phyloP scores from a whole-genome alignment of 2,797 vertebrate species.

The Aeoliscus strigatus region DNA sequence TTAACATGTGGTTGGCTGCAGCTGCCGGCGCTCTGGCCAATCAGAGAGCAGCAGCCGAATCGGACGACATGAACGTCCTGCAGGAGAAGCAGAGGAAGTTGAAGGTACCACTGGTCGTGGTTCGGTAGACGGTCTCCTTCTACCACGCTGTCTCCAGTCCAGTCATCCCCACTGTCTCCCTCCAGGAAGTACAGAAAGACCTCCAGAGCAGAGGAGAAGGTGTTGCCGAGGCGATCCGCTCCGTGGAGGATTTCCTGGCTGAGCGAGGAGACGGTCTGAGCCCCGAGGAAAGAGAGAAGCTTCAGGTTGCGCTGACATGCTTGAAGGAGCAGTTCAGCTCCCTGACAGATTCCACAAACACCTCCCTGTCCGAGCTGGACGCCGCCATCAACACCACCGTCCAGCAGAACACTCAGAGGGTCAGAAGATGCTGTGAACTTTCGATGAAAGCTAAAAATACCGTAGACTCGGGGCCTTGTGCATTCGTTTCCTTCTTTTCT shows the following conservation, averaged over 20 bases:
- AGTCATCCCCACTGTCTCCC: no score
- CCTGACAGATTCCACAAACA: slow-evolving; percentile 75
- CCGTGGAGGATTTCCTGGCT: slow-evolving; percentile 85
- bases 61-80: slow-evolving; percentile 76
- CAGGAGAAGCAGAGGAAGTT: slow-evolving; percentile 82
- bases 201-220: slow-evolving; percentile 77
- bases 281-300: slow-evolving; percentile 73
- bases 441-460: no score
- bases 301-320: slow-evolving; percentile 71
- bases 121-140: no score
- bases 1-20: slow-evolving; percentile 82
- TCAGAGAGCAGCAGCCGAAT: slow-evolving; percentile 67
- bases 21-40: slow-evolving; percentile 75
- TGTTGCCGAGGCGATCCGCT: slow-evolving; percentile 79
- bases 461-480: neutral
- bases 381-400: slow-evolving; percentile 80
- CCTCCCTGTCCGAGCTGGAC: slow-evolving; percentile 81
- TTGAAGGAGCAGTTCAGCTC: slow-evolving; percentile 83
- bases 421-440: slow-evolving; percentile 38
- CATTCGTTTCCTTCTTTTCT: neutral
- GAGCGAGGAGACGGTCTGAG: slow-evolving; percentile 70
- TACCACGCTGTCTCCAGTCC: no score
- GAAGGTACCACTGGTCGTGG: slow-evolving; percentile 73
- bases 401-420: slow-evolving; percentile 92
- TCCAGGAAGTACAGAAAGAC: slow-evolving; percentile 84